These are phyloP conservation scores for Heliconius ethilla DNA, from an alignment of 2,888 invertebrate genomes.

Conservation along the genomic window DNA sequence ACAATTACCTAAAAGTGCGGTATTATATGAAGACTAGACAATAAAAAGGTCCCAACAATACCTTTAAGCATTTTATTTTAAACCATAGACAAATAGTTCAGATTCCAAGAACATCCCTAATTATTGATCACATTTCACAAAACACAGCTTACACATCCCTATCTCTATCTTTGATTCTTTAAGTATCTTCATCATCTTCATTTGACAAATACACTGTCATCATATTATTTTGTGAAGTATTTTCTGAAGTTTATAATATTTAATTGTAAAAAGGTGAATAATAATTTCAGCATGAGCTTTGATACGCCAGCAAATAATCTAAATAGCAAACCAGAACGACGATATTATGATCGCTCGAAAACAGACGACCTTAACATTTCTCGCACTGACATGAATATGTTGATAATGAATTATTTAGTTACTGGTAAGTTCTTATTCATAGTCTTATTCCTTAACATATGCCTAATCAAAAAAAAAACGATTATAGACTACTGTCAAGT, in stretches of 20 bases:
- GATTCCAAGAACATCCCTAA: not conserved
- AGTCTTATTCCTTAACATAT: not conserved
- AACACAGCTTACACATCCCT: not conserved
- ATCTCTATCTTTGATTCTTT: not conserved
- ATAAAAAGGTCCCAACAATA: too few relatives aligned
- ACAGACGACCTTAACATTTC: constrained; percentile 91
- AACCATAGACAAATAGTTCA: constrained; percentile 7
- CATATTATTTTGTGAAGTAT: constrained; percentile 16
- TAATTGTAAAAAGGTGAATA: constrained; percentile 14
- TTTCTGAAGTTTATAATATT: constrained; percentile 3
- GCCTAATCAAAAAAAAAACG: not conserved
- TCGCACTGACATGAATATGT: constrained; percentile 95
- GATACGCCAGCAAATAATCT: constrained; percentile 63
- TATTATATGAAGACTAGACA: too few relatives aligned
- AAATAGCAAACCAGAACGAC: constrained; percentile 70
- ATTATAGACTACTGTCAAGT: not conserved
- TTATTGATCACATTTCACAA: not conserved
- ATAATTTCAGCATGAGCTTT: constrained; percentile 65
- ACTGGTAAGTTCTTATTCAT: constrained; percentile 85
- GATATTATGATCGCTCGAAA: constrained; percentile 87
- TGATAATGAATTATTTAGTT: constrained; percentile 99
- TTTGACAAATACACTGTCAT: constrained; percentile 23
- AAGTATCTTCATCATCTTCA: not conserved
- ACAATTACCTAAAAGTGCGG: too few relatives aligned
- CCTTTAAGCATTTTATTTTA: too few relatives aligned